Conservation (phyloP, 2,113 vertebrate species). For the Heterochromis multidens region DNA sequence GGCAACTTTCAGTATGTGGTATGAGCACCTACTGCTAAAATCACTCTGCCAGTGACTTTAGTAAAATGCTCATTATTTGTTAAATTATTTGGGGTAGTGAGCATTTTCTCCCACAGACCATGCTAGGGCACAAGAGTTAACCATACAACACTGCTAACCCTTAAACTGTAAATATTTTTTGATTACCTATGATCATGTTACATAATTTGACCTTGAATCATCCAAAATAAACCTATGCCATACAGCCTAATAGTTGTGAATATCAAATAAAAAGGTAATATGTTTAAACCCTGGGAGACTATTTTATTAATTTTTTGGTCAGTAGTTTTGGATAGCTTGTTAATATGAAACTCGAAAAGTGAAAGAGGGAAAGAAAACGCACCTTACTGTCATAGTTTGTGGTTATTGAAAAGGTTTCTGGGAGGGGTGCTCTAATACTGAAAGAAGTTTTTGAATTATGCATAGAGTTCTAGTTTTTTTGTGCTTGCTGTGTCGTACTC, state of each 20-base stretch:
- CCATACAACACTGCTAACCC: not conserved
- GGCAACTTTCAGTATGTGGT: not conserved
- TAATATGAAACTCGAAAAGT: constrained; percentile 48
- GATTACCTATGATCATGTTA: not conserved
- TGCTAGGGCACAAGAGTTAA: not conserved
- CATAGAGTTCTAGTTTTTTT: constrained; percentile 1
- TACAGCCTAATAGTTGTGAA: not conserved
- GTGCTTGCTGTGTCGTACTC: not conserved
- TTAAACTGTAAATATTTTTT: not conserved
- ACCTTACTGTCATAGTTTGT: constrained; percentile 54
- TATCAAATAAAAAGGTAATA: not conserved
- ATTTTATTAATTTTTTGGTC: not conserved
- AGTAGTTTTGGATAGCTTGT: not conserved
- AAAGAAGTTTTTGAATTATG: constrained; percentile 7
- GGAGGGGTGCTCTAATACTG: not conserved
- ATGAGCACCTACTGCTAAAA: not conserved
- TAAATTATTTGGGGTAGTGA: not conserved
- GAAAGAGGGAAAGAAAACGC: constrained; percentile 48
- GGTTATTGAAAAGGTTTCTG: constrained; percentile 50
- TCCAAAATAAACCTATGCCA: not conserved
- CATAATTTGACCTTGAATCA: not conserved
- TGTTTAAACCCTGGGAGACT: not conserved
- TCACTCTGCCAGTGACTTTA: not conserved
- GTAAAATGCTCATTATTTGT: not conserved
- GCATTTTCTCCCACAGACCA: not conserved